These are phyloP conservation scores for Siderastrea siderea DNA, from an alignment of 92 coral and sea anemone species.

Conservation along the genomic window DNA sequence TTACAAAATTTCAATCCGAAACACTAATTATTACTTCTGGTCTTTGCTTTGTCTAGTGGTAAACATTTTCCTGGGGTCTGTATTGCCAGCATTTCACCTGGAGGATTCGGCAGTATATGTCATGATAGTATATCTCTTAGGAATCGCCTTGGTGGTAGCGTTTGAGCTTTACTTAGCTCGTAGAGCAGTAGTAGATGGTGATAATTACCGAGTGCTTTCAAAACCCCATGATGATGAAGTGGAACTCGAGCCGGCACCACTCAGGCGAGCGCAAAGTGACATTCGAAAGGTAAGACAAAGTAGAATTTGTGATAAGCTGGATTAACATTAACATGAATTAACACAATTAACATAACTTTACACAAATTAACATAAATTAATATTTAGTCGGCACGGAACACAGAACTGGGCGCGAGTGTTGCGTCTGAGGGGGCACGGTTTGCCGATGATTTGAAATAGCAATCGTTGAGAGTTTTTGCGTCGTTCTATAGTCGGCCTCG, in stretches of 20 bases:
- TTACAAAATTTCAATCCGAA: background rate
- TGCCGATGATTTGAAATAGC: too few relatives aligned
- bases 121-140: conserved; percentile 57
- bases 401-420: too few relatives aligned
- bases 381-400: too few relatives aligned
- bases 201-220: conserved; percentile 20
- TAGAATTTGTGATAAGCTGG: background rate
- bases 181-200: background rate
- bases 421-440: too few relatives aligned
- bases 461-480: too few relatives aligned
- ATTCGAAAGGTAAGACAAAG: background rate
- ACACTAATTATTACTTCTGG: background rate
- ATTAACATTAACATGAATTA: too few relatives aligned
- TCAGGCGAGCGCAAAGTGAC: background rate
- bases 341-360: too few relatives aligned
- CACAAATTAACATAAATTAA: too few relatives aligned
- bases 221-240: conserved; percentile 49
- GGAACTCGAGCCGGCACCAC: conserved; percentile 22
- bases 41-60: conserved; percentile 29
- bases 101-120: conserved; percentile 50
- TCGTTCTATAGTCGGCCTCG: too few relatives aligned
- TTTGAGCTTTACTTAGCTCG: conserved; percentile 60
- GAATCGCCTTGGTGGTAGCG: conserved; percentile 30
- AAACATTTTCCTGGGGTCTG: conserved; percentile 66
- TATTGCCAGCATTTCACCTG: conserved; percentile 47